Conservation (phyloP, 2,113 vertebrate species). For the Anhinga rufa region DNA sequence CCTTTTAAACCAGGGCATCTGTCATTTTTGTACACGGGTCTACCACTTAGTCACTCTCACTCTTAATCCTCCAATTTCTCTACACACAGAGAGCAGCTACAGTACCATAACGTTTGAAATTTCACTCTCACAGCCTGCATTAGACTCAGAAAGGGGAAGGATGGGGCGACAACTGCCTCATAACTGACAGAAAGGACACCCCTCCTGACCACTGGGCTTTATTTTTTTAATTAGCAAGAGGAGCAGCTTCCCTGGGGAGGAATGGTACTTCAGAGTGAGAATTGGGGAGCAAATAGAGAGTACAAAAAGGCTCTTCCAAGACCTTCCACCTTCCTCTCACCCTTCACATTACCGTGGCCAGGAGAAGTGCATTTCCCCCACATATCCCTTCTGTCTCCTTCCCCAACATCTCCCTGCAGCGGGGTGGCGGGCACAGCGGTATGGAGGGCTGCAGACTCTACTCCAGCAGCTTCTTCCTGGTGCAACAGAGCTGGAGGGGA, state of each 20-base stretch:
- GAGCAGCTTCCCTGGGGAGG: background rate
- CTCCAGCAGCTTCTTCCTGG: background rate
- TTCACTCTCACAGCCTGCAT: background rate
- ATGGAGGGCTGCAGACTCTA: background rate
- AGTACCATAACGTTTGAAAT: background rate
- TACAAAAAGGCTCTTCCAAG: background rate
- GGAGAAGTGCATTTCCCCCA: background rate
- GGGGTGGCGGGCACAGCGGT: background rate
- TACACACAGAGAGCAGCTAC: background rate
- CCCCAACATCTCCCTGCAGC: background rate
- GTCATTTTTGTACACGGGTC: slow-evolving; percentile 24
- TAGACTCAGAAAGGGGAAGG: background rate
- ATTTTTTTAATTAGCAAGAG: background rate
- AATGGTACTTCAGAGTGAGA: background rate
- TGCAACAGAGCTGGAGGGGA: background rate
- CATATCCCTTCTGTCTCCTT: background rate
- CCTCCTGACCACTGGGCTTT: background rate
- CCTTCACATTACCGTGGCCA: rapidly evolving
- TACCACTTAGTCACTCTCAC: background rate
- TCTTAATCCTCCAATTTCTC: background rate
- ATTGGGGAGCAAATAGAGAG: background rate
- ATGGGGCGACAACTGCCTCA: background rate
- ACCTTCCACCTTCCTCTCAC: background rate
- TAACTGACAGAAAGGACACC: background rate
- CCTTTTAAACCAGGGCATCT: slow-evolving; percentile 68